Conservation (phyloP, 2,113 vertebrate species). For the Melanotaenia duboulayi region DNA sequence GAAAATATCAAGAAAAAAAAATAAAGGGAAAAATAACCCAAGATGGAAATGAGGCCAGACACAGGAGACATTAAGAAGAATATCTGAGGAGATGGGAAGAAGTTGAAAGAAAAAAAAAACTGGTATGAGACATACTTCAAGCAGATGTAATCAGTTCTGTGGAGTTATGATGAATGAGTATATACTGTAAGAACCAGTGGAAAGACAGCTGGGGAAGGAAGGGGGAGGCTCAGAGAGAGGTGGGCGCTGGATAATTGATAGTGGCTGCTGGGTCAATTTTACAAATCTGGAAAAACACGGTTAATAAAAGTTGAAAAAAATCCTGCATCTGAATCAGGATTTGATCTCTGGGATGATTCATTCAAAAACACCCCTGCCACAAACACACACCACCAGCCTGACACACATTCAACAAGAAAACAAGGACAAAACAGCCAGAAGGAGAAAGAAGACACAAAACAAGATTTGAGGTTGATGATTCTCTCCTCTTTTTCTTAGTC, state of each 20-base stretch:
- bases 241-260: constrained; percentile 42
- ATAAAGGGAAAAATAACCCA: background rate
- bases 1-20: background rate
- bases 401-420: constrained; percentile 43
- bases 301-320: constrained; percentile 34
- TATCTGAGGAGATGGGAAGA: background rate
- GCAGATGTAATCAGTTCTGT: constrained; percentile 46
- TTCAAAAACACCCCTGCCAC: constrained; percentile 6
- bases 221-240: background rate
- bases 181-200: constrained; percentile 15
- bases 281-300: constrained; percentile 44
- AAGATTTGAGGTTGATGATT: background rate
- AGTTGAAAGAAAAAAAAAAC: background rate
- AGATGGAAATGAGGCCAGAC: background rate
- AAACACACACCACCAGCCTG: constrained; percentile 3
- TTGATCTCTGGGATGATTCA: constrained; percentile 47
- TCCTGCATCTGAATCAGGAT: constrained; percentile 34
- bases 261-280: constrained; percentile 37
- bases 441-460: background rate
- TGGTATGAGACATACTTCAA: background rate
- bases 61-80: background rate
- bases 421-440: background rate
- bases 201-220: background rate
- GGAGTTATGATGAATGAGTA: constrained; percentile 29
- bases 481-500: too few species aligned